A percentile compares a stretch with the other conserved stretches of the same genome.
phyloP scores from a whole-genome alignment of 2,888 invertebrate genomes.

The Entomobrya multifasciata region DNA sequence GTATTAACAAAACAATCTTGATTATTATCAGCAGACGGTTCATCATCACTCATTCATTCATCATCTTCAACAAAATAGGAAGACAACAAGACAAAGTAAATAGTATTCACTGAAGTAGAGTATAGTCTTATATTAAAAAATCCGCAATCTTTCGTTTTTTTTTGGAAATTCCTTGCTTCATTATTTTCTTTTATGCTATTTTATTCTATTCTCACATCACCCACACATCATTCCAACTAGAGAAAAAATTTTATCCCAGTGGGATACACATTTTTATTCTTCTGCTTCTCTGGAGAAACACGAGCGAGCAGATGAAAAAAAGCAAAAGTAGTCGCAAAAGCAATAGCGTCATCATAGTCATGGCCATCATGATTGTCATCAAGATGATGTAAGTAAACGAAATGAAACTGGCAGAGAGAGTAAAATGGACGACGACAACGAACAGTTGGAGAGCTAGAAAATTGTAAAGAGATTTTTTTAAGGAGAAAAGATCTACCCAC shows the following conservation, averaged over 20 bases:
- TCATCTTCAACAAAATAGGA: background rate
- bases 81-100: too few species aligned
- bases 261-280: slow-evolving; percentile 39
- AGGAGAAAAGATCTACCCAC: background rate
- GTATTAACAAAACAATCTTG: too few species aligned
- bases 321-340: too few species aligned
- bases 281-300: background rate
- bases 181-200: too few species aligned
- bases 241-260: slow-evolving; percentile 35
- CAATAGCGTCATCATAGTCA: too few species aligned
- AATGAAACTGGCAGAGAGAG: slow-evolving; percentile 44
- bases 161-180: too few species aligned
- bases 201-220: slow-evolving; percentile 54
- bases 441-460: slow-evolving; percentile 46
- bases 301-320: background rate
- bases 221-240: slow-evolving; percentile 23
- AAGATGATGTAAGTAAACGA: slow-evolving; percentile 7
- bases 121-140: too few species aligned
- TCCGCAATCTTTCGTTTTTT: too few species aligned
- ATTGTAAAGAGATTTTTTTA: slow-evolving; percentile 49
- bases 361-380: background rate
- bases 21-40: too few species aligned
- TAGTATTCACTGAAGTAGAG: too few species aligned
- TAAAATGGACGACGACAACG: background rate
- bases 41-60: too few species aligned